Evolutionary conservation across 2,113 vertebrate species (phyloP).

Genomic region (Pimephales promelas): DNA sequence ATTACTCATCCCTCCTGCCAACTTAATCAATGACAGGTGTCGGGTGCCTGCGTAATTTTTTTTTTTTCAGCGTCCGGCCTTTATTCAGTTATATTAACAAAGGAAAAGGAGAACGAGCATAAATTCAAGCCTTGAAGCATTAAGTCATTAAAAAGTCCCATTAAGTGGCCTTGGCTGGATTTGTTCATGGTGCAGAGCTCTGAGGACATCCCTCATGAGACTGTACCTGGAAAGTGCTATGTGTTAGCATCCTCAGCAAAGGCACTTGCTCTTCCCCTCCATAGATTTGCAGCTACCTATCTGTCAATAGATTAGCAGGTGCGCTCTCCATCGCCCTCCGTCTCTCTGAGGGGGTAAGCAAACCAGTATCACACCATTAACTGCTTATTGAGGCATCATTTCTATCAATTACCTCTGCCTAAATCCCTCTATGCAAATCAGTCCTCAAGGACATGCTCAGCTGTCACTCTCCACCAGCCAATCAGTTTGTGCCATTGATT

Average conservation of each 20-base stretch:
- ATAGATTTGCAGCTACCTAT: neutral
- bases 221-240: neutral
- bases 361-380: slow-evolving; percentile 23
- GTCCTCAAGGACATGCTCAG: slow-evolving; percentile 43
- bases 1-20: neutral
- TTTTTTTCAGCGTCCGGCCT: neutral
- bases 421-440: slow-evolving; percentile 37
- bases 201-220: neutral
- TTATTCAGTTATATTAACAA: neutral
- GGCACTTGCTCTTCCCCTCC: too few relatives aligned
- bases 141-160: slow-evolving; percentile 1
- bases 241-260: neutral
- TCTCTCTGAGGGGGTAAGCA: slow-evolving; percentile 18
- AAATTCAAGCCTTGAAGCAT: slow-evolving; percentile 1
- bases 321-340: slow-evolving; percentile 15
- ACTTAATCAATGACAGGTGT: neutral
- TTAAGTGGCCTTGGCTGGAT: neutral
- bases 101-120: neutral
- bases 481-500: slow-evolving; percentile 28
- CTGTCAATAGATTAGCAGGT: slow-evolving; percentile 35
- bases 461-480: slow-evolving; percentile 25
- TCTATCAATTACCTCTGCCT: slow-evolving; percentile 39
- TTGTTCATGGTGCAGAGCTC: neutral
- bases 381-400: slow-evolving; percentile 37
- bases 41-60: neutral